Conservation (phyloP, 2,888 invertebrate genomes). For the Trypoxylon attenuatum region DNA sequence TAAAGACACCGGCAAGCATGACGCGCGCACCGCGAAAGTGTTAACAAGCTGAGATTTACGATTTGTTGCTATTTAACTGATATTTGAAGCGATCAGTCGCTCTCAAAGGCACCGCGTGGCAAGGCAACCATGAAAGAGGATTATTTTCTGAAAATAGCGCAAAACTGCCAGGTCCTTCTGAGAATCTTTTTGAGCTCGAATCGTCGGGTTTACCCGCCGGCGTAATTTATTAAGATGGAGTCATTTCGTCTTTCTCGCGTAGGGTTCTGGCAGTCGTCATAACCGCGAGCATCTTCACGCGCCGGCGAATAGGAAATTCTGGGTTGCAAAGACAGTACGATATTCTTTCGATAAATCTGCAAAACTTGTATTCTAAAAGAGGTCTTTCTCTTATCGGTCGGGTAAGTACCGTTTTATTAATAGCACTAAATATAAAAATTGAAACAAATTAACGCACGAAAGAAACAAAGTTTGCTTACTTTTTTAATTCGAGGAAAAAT, state of each 20-base stretch:
- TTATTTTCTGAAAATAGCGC: constrained; percentile 66
- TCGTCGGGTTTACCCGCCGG: constrained; percentile 62
- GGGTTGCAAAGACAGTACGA: too few species aligned
- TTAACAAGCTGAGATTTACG: constrained; percentile 15
- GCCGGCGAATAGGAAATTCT: too few species aligned
- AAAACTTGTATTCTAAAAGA: not conserved
- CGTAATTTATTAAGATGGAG: constrained; percentile 71
- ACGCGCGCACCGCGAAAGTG: too few species aligned
- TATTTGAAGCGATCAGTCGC: not conserved
- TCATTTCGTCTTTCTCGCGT: constrained; percentile 56
- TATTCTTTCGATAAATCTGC: too few species aligned
- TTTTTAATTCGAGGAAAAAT: too few species aligned
- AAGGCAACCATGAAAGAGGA: constrained; percentile 61
- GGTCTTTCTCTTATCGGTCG: not conserved
- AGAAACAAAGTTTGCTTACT: too few species aligned
- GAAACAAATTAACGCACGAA: too few species aligned
- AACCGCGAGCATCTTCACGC: constrained; percentile 41
- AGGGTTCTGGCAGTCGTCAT: constrained; percentile 68
- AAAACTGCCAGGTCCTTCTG: constrained; percentile 56
- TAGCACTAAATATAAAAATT: too few species aligned
- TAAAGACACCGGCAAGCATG: too few species aligned
- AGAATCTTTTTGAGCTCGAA: constrained; percentile 69
- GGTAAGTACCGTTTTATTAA: not conserved
- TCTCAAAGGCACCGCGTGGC: constrained; percentile 18
- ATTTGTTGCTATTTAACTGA: constrained; percentile 9